Percentiles rank a stretch among this genome's conserved stretches.
Evolutionary conservation across 2,888 invertebrate species (phyloP).

Genomic region (Brenthis daphne): DNA sequence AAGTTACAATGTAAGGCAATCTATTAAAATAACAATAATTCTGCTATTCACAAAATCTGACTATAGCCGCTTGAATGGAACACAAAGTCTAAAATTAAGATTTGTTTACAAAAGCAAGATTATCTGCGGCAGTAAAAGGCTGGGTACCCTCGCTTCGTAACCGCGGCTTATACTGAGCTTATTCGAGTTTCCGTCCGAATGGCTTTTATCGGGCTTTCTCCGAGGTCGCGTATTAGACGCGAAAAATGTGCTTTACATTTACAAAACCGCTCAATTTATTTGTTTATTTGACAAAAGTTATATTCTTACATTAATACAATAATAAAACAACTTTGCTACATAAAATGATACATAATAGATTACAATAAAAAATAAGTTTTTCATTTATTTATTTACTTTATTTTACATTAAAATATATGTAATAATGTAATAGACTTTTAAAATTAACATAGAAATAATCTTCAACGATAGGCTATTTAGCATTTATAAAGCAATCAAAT

Average conservation of each 20-base stretch:
- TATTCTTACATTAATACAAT: not conserved
- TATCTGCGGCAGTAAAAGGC: constrained; percentile 36
- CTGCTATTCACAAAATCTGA: constrained; percentile 10
- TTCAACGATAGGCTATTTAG: too few species aligned
- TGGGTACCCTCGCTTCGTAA: constrained; percentile 45
- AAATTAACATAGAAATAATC: too few species aligned
- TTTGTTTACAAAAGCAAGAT: constrained; percentile 30
- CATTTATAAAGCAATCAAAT: not conserved
- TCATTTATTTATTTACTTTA: too few species aligned
- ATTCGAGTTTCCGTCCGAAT: constrained; percentile 55
- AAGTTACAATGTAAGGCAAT: not conserved
- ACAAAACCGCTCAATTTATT: not conserved
- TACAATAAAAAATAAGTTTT: not conserved
- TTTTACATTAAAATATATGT: not conserved
- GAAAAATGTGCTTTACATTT: constrained; percentile 17
- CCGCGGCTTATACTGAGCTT: constrained; percentile 50
- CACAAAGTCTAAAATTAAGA: constrained; percentile 23
- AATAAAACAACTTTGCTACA: not conserved
- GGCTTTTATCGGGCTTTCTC: constrained; percentile 47
- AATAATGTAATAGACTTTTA: not conserved
- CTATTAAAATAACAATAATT: not conserved
- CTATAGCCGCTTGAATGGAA: constrained; percentile 10
- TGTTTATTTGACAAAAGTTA: not conserved
- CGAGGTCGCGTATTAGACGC: constrained; percentile 20
- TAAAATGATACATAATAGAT: not conserved